These are phyloP conservation scores for Vanessa cardui DNA, from an alignment of 2,888 invertebrate species.

Conservation along the genomic window DNA sequence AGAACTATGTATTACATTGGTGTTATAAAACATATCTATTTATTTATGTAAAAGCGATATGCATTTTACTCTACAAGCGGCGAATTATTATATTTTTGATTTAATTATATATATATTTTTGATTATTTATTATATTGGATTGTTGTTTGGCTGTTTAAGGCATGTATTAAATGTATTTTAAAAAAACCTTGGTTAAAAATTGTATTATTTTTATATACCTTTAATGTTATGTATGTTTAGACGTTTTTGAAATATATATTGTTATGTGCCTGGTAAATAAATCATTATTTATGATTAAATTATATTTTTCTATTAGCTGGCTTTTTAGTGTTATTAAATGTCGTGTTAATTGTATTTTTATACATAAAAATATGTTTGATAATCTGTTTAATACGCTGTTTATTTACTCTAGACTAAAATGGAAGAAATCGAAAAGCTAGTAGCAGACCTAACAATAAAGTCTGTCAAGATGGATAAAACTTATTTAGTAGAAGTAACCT, in stretches of 20 bases:
- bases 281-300: too few relatives aligned
- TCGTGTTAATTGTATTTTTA: not conserved
- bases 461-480: slow-evolving; percentile 26
- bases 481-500: slow-evolving; percentile 46
- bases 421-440: slow-evolving; percentile 23
- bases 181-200: not conserved
- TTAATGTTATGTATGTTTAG: not conserved
- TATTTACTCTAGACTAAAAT: slow-evolving; percentile 29
- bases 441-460: slow-evolving; percentile 21
- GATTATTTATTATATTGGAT: not conserved
- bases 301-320: too few relatives aligned
- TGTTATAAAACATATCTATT: slow-evolving; percentile 8
- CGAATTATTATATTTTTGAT: not conserved
- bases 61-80: not conserved
- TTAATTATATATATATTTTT: not conserved
- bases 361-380: not conserved
- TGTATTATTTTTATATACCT: not conserved
- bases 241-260: not conserved
- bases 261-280: too few relatives aligned
- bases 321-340: too few relatives aligned
- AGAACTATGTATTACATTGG: not conserved
- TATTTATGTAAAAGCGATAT: not conserved
- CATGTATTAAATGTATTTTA: not conserved
- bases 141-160: not conserved
- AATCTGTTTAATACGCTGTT: slow-evolving; percentile 3